Base-by-base conservation (phyloP, 2,888 invertebrate species). In the Rotaria magnacalcarata region DNA sequence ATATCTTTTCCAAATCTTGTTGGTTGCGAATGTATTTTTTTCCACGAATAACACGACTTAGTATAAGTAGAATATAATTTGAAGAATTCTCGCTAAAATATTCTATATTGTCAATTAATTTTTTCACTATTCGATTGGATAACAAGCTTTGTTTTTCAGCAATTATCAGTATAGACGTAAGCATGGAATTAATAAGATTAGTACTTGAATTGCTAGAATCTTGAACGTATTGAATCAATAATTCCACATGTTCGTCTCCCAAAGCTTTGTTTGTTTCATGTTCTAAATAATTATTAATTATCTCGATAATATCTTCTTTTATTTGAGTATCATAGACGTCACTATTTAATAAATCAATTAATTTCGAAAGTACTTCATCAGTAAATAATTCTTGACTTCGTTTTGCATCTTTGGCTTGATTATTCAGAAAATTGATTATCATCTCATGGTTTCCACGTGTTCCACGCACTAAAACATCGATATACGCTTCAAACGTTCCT, bases 241-340 rank as follows among this genome's bases (percentile, higher is more conserved):
- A 52, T 84, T 84, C 52, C 52, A 84, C 34, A 50, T 52, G 50
- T 84, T 54, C 27, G 19, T 84, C 52, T 14, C 19, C 27, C 27
- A 84, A 84, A 34, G 50, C 54, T 7, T 52, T 84, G 50, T 3
- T 52, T 16, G 34, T 19, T 52, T 84, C 84, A 34, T 84, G 84
- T 52, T 84, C 84, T 19, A 84, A 84, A 52, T 84, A 84, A 52
- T 52, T 84, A 27, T 84, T 84, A 27, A 84, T 52, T 52, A 84
- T 84, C 27, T 84, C 54, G 16, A 54, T 27, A 19, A 84, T 19
- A 54, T 50, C 50, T 52, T 52, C 52, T 27, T 84, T 84, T n/a
- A 52, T 52, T 52, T 54, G 11, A 27, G n/a, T 27, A 50, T 54
- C 27, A 50, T 67, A 67, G 16, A 41, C 74, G 74, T 34, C 34